Percentiles rank a stretch among this genome's conserved stretches.
These are phyloP conservation scores for Pseudorhiza aurosa DNA, from an alignment of 30 jellyfish, hydroid and myxozoan species.

Conservation along the genomic window DNA sequence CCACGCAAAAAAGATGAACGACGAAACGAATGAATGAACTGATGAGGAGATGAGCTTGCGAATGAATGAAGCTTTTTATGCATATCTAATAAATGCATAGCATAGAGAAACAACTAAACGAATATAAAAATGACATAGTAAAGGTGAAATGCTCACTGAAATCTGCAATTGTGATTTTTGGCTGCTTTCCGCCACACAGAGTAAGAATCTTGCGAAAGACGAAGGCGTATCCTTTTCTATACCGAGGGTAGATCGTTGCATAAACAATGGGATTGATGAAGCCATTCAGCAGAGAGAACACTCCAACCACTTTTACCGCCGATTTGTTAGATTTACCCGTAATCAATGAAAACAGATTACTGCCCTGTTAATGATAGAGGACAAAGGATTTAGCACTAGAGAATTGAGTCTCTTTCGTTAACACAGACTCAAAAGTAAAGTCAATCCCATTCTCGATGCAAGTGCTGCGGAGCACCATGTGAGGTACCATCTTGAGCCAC, in stretches of 20 bases:
- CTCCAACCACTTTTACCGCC: constrained; percentile 54
- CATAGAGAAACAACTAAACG: no score
- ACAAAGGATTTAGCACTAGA: neutral
- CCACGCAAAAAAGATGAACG: no score
- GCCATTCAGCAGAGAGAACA: constrained; percentile 62
- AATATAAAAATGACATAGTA: no score
- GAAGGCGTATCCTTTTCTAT: constrained; percentile 66
- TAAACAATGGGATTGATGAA: constrained; percentile 68
- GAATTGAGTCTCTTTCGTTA: neutral
- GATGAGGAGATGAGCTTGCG: no score
- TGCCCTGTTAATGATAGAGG: constrained; percentile 25
- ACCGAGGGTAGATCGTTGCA: constrained; percentile 72
- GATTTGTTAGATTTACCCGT: constrained; percentile 29
- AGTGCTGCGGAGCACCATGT: neutral
- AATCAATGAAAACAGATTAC: constrained; percentile 42
- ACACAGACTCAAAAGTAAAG: neutral
- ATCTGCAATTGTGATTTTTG: constrained; percentile 50
- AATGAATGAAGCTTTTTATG: no score
- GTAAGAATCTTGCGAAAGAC: constrained; percentile 44
- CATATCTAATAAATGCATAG: no score
- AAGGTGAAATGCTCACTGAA: constrained; percentile 70
- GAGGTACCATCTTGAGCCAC: neutral
- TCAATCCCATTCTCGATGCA: neutral
- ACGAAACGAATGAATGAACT: no score
- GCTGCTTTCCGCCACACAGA: constrained; percentile 67